Evolutionary conservation across 1,140 invertebrate genomes (phyloP).

Genomic region (Drosophila kikkawai): DNA sequence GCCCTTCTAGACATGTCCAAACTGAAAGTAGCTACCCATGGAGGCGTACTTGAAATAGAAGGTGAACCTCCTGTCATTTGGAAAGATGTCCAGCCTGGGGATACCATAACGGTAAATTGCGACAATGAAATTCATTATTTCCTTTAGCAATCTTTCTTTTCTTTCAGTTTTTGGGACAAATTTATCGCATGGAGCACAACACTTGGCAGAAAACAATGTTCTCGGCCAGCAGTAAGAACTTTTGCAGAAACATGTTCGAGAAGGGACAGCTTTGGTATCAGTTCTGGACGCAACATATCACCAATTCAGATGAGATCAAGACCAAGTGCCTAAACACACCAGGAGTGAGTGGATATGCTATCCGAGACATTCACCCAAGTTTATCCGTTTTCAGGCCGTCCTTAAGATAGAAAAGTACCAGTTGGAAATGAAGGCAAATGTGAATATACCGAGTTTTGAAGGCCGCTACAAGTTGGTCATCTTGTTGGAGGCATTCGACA

Average conservation of each 20-base stretch:
- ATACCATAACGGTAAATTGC: background rate
- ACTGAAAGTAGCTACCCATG: background rate
- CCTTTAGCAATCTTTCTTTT: too few relatives aligned
- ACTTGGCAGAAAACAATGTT: conserved; percentile 21
- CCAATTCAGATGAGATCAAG: conserved; percentile 17
- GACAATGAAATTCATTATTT: background rate
- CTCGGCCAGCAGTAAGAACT: conserved; percentile 1
- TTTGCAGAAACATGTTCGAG: conserved; percentile 25
- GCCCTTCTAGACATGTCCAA: background rate
- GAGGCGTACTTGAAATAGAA: background rate
- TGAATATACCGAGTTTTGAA: background rate
- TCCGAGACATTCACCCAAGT: too few relatives aligned
- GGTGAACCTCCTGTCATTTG: background rate
- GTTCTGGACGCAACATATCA: conserved; percentile 26
- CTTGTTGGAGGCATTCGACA: conserved; percentile 12
- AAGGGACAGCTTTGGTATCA: conserved; percentile 10
- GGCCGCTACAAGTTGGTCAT: conserved; percentile 17
- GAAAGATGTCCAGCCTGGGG: conserved; percentile 6
- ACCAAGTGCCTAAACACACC: conserved; percentile 6
- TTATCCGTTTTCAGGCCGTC: background rate
- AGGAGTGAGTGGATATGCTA: background rate
- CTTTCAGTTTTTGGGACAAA: background rate
- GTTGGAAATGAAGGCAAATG: background rate
- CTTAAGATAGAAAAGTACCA: background rate
- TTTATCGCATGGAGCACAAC: background rate